Percentiles rank a stretch among this genome's conserved stretches.
Conservation (phyloP, 2,113 vertebrate genomes). For the Thamnophis sirtalis region DNA sequence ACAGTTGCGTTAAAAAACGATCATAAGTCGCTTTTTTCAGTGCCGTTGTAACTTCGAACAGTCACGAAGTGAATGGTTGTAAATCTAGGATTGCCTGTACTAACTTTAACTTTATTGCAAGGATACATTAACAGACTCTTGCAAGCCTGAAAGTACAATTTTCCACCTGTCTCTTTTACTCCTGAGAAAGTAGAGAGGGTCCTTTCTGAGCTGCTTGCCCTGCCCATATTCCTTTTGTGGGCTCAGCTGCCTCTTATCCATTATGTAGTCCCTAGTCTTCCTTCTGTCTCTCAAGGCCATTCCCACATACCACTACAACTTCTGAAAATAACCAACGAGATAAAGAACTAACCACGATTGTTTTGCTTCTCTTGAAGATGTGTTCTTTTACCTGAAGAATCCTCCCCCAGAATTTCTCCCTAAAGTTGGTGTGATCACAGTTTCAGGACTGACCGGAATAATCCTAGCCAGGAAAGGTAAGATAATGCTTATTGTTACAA, state of each 20-base stretch:
- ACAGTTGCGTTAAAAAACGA: background rate
- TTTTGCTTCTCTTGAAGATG: slow-evolving; percentile 67
- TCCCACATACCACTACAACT: background rate
- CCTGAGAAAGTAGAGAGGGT: background rate
- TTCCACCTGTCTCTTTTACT: background rate
- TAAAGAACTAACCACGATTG: background rate
- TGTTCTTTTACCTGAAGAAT: slow-evolving; percentile 83
- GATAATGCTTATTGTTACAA: fast-evolving
- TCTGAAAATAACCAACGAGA: background rate
- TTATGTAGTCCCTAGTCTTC: background rate
- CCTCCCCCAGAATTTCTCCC: slow-evolving; percentile 84
- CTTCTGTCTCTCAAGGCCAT: background rate
- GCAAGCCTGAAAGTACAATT: background rate
- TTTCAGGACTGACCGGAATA: slow-evolving; percentile 81
- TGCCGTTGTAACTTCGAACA: background rate
- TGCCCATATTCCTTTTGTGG: background rate
- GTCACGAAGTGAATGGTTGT: background rate
- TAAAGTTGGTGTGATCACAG: slow-evolving; percentile 75
- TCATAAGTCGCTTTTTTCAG: background rate
- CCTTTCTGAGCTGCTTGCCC: background rate
- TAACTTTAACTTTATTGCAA: background rate
- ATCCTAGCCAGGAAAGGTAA: slow-evolving; percentile 82
- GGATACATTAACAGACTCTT: background rate
- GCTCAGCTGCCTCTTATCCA: background rate
- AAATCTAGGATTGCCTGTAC: background rate